Conservation (phyloP, 2,797 vertebrate species). For the Allobates femoralis region DNA sequence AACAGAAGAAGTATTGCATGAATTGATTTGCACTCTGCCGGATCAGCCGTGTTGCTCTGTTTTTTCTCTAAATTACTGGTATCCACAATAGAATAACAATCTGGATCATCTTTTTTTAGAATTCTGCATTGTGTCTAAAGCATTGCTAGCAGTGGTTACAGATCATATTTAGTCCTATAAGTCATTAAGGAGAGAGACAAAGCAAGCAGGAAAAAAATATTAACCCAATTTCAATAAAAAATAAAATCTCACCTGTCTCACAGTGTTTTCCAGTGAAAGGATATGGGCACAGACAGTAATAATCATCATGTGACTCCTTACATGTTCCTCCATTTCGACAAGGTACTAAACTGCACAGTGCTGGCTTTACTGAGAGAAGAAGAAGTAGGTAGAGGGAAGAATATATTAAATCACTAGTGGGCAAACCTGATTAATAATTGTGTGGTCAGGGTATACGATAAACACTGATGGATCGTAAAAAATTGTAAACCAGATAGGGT, state of each 20-base stretch:
- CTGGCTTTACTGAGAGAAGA: constrained; percentile 84
- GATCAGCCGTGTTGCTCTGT: no score
- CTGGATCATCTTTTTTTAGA: no score
- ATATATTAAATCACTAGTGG: neutral
- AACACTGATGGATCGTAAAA: no score
- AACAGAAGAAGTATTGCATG: no score
- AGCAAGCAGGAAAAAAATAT: neutral
- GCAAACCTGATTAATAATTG: neutral
- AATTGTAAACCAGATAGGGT: no score
- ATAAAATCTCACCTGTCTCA: constrained; percentile 86
- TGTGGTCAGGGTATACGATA: neutral
- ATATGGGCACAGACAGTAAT: constrained; percentile 92
- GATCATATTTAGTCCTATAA: neutral
- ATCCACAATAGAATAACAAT: no score
- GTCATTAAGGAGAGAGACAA: neutral
- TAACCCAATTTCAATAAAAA: neutral
- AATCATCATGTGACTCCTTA: constrained; percentile 85
- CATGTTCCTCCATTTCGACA: constrained; percentile 96
- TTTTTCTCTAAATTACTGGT: no score
- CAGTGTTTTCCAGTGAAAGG: constrained; percentile 95
- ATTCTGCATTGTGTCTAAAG: neutral
- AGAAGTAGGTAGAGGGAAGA: neutral
- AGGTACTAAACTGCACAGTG: constrained; percentile 87
- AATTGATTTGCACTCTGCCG: no score
- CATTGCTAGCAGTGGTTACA: neutral